Conservation (phyloP, 35 echinoderm and acorn worm species). For the Heliocidaris erythrogramma region DNA sequence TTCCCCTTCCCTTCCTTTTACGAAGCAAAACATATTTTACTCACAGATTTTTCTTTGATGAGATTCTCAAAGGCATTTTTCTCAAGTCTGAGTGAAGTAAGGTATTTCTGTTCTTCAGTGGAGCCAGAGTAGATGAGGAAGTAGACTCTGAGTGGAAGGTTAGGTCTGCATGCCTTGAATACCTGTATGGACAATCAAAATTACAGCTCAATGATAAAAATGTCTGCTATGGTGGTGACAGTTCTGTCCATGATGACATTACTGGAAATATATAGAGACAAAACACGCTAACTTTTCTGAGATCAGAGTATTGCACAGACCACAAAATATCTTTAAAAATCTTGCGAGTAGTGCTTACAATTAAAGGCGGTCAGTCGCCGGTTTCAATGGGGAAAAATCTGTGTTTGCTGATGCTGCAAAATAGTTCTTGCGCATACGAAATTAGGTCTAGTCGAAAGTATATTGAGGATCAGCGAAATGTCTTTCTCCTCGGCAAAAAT, state of each 20-base stretch:
- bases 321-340: too few relatives aligned
- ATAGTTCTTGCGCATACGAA: too few relatives aligned
- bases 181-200: slow-evolving; percentile 48
- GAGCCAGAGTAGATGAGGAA: slow-evolving; percentile 90
- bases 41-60: slow-evolving; percentile 94
- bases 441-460: too few relatives aligned
- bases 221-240: neutral
- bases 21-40: neutral
- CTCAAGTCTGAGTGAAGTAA: slow-evolving; percentile 82
- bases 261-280: neutral
- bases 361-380: too few relatives aligned
- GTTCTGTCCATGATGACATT: neutral
- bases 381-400: too few relatives aligned
- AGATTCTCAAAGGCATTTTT: slow-evolving; percentile 93
- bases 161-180: slow-evolving; percentile 73
- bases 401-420: too few relatives aligned
- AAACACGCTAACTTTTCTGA: too few relatives aligned
- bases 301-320: too few relatives aligned
- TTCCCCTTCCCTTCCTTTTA: too few relatives aligned
- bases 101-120: slow-evolving; percentile 92
- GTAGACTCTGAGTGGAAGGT: slow-evolving; percentile 84
- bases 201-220: neutral
- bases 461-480: too few relatives aligned
- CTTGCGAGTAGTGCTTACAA: too few relatives aligned
- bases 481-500: too few relatives aligned